Base-by-base conservation (phyloP, 2,113 vertebrate genomes). In the Grammomys surdaster region DNA sequence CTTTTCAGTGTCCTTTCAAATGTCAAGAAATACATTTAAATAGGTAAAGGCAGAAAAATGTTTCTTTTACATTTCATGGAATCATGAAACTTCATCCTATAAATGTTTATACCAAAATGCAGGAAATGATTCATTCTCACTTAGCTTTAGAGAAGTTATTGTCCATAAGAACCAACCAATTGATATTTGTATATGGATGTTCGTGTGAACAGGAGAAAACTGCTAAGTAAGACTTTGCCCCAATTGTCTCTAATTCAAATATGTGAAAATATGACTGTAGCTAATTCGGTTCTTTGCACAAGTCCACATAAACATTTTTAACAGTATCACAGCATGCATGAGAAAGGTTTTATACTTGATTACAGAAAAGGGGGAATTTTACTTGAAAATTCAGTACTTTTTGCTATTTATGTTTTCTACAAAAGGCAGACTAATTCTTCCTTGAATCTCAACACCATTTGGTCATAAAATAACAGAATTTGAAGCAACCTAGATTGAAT, bases 301-400 rank as follows among this genome's bases (percentile, higher is more conserved):
- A 85, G 81, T 86, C 36, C 11, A 75, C 36, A 31, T 76, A 80
- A 58, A 48, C 67, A 16, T 19, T 67, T 48, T 80, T 69, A 88
- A 72, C 78, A 76, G 13, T 58, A 65, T 89, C 26, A 58, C 85
- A 16, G 58, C 46, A 86, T 51, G 14, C 10, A 19, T 40, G 56
- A 80, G n/a, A 85, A 89, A 51, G 51, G 69, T 54, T 92, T 72
- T 87, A n/a, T 81, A 88, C 54, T 87, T 95, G 40, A 36, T 75
- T 86, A 33, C 28, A 75, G 22, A 81, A 51, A 46, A 56, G 87
- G 54, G 9, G 24, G 89, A 92, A 73, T 8, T 26, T 91, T 86
- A 69, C 46, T 81, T 82, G 51, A 90, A 36, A 93, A 85, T 91
- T 17, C 4, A 72, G 78, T 33, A 85, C 69, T 67, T 92, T 80